A percentile compares a stretch with the other conserved stretches of the same genome.
Evolutionary conservation across 2,888 invertebrate species (phyloP).

Genomic region (Polylopha cassiicola): DNA sequence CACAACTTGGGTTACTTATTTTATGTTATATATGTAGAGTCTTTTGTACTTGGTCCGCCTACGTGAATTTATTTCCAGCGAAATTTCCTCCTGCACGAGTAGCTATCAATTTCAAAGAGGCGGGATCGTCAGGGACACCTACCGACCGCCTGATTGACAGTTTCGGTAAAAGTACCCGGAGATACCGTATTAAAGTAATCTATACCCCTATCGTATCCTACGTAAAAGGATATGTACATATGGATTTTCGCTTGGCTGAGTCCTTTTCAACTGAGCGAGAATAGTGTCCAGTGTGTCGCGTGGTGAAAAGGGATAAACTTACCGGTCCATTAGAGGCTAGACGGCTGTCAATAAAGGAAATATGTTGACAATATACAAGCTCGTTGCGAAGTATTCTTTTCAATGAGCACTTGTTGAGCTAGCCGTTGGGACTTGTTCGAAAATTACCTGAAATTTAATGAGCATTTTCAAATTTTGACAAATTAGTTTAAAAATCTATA

Average conservation of each 20-base stretch:
- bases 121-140: conserved; percentile 48
- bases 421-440: not conserved
- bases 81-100: conserved; percentile 35
- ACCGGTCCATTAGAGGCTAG: conserved; percentile 25
- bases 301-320: conserved; percentile 39
- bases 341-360: conserved; percentile 20
- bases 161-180: conserved; percentile 45
- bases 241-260: conserved; percentile 44
- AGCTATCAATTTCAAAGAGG: conserved; percentile 57
- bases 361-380: too few relatives aligned
- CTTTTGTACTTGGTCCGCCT: conserved; percentile 27
- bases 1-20: conserved; percentile 25
- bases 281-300: conserved; percentile 39
- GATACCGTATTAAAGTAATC: too few relatives aligned
- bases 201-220: conserved; percentile 35
- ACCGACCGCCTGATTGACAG: conserved; percentile 62
- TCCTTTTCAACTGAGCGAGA: conserved; percentile 47
- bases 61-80: conserved; percentile 27
- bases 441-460: too few relatives aligned
- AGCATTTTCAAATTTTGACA: too few relatives aligned
- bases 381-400: too few relatives aligned
- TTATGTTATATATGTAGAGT: conserved; percentile 20
- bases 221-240: conserved; percentile 40
- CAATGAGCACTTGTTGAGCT: too few relatives aligned
- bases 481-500: too few relatives aligned